Evolutionary conservation across 2,888 invertebrate genomes (phyloP).

Genomic region (Drosophila mettleri): DNA sequence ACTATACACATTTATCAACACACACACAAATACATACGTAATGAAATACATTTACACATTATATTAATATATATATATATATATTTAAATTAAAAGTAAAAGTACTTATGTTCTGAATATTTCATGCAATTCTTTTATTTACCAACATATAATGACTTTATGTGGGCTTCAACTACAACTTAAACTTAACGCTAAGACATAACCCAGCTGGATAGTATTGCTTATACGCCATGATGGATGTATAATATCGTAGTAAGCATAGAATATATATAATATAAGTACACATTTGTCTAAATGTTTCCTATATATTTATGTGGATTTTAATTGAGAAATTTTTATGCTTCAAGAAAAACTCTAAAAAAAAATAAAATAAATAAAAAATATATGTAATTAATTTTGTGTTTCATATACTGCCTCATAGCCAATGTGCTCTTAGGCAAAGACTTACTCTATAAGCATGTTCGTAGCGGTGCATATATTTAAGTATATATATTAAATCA

Average conservation of each 20-base stretch:
- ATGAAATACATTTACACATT: constrained; percentile 53
- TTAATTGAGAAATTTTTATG: constrained; percentile 61
- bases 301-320: constrained; percentile 54
- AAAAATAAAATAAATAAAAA: constrained; percentile 49
- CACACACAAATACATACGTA: constrained; percentile 45
- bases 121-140: constrained; percentile 48
- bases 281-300: constrained; percentile 59
- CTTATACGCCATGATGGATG: constrained; percentile 1
- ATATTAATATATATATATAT: constrained; percentile 51
- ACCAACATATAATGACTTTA: neutral
- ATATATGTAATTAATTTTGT: constrained; percentile 21
- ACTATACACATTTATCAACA: constrained; percentile 32
- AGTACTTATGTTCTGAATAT: constrained; percentile 55
- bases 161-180: neutral
- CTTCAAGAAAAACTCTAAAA: constrained; percentile 58
- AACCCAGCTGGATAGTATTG: neutral
- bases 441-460: neutral
- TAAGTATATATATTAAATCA: neutral
- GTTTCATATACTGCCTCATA: neutral
- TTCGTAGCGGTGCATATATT: too few species aligned
- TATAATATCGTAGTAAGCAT: constrained; percentile 29
- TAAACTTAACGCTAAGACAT: too few species aligned
- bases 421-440: neutral
- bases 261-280: constrained; percentile 16
- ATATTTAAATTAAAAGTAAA: constrained; percentile 42